phyloP scores from a whole-genome alignment of 2,888 invertebrate species.

The Xestia c-nigrum region DNA sequence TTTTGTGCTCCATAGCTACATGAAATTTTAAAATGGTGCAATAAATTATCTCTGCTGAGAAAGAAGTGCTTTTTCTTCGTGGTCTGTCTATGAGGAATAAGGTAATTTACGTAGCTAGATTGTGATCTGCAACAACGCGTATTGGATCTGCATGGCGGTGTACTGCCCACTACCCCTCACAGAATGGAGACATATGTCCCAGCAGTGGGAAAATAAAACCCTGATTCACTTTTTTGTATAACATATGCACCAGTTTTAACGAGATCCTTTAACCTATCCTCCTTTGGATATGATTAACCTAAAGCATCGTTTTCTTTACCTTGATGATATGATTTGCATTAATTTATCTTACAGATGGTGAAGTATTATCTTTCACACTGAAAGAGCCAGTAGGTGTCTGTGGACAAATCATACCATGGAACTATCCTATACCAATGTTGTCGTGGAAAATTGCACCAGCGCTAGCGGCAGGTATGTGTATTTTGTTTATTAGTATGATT shows the following conservation, averaged over 20 bases:
- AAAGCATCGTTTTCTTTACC: no score
- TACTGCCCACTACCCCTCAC: neutral
- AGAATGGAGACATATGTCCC: neutral
- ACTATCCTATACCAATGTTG: constrained; percentile 97
- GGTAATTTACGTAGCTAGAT: neutral
- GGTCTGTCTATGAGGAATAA: neutral
- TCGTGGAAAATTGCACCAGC: constrained; percentile 98
- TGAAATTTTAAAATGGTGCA: neutral
- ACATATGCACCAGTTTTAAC: neutral
- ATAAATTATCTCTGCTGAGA: neutral
- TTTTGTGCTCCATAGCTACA: neutral
- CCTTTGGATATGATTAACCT: neutral
- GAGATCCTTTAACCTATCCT: no score
- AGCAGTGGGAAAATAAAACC: neutral
- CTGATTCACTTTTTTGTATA: neutral
- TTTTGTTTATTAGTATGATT: constrained; percentile 15
- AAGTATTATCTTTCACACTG: constrained; percentile 94
- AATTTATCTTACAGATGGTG: constrained; percentile 91
- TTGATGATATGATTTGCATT: neutral
- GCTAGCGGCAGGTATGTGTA: constrained; percentile 90
- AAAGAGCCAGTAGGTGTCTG: constrained; percentile 97
- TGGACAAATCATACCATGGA: constrained; percentile 98
- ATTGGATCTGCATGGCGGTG: neutral
- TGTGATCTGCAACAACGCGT: neutral
- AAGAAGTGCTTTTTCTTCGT: neutral